Evolutionary conservation across 2,113 vertebrate species (phyloP).

Genomic region (Isurus oxyrinchus): DNA sequence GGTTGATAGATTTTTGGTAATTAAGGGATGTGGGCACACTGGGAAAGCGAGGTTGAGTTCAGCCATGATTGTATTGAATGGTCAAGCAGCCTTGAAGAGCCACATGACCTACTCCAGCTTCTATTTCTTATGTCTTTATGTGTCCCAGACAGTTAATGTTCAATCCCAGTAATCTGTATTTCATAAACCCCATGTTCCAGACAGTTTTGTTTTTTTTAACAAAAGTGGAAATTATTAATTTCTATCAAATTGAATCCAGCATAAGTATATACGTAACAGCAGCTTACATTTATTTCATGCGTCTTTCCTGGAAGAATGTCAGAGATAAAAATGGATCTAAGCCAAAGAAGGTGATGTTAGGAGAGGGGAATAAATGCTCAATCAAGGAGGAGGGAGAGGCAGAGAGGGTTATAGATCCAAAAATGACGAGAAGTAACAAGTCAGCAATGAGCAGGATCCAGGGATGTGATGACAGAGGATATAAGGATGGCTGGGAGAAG

Average conservation of each 20-base stretch:
- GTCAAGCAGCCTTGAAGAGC: too few relatives aligned
- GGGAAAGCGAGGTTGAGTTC: too few relatives aligned
- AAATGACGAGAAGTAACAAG: neutral
- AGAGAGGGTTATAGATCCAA: neutral
- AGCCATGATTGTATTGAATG: too few relatives aligned
- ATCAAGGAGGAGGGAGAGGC: neutral
- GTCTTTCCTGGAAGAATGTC: neutral
- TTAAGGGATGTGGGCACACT: too few relatives aligned
- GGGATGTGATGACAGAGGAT: neutral
- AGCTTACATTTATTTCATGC: neutral
- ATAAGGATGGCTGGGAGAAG: neutral
- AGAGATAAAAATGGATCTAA: neutral
- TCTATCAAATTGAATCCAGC: neutral
- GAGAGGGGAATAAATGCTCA: neutral
- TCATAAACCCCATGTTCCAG: neutral
- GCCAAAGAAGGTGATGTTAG: neutral
- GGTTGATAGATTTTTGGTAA: too few relatives aligned
- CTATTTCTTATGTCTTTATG: neutral
- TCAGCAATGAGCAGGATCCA: neutral
- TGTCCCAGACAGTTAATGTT: neutral
- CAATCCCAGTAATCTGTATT: neutral
- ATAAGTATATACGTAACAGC: neutral
- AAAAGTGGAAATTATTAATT: neutral
- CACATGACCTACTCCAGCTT: too few relatives aligned
- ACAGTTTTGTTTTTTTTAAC: neutral